phyloP scores from a whole-genome alignment of 2,888 invertebrate species.

The Drosophila kanekoi region DNA sequence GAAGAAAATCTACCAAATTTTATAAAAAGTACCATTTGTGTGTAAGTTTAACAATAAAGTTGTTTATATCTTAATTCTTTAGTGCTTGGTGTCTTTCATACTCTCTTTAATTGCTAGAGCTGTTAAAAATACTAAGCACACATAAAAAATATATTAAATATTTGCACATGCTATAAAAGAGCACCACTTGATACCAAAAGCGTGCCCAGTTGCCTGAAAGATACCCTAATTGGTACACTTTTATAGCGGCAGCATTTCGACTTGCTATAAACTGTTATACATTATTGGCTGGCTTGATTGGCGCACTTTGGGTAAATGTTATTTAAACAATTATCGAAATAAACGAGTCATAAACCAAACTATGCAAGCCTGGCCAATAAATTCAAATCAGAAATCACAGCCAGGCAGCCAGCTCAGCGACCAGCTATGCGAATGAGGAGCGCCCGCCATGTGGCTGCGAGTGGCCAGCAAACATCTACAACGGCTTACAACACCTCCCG shows the following conservation, averaged over 20 bases:
- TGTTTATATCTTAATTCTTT: too few species aligned
- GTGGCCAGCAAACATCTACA: conserved; percentile 13
- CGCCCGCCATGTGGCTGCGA: conserved; percentile 45
- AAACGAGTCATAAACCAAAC: conserved; percentile 50
- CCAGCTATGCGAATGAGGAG: conserved; percentile 66
- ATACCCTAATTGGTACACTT: neutral
- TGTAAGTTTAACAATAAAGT: neutral
- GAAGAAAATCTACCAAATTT: conserved; percentile 5
- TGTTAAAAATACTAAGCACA: too few species aligned
- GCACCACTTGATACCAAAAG: too few species aligned
- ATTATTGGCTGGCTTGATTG: conserved; percentile 33
- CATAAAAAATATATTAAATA: too few species aligned
- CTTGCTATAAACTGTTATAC: neutral
- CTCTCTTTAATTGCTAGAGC: too few species aligned
- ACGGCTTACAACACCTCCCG: conserved; percentile 11
- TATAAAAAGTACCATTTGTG: neutral
- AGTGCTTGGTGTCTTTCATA: too few species aligned
- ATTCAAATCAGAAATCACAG: conserved; percentile 58
- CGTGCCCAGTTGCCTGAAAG: neutral
- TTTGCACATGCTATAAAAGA: too few species aligned
- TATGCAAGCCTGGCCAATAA: conserved; percentile 43
- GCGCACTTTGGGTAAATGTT: conserved; percentile 62
- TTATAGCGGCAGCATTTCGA: neutral
- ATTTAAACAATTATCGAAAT: conserved; percentile 65
- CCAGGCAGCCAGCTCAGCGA: conserved; percentile 48